Evolutionary conservation across 2,113 vertebrate genomes (phyloP), one percentile per base, ranked within the genome.

Genomic region (Mungos mungo): DNA sequence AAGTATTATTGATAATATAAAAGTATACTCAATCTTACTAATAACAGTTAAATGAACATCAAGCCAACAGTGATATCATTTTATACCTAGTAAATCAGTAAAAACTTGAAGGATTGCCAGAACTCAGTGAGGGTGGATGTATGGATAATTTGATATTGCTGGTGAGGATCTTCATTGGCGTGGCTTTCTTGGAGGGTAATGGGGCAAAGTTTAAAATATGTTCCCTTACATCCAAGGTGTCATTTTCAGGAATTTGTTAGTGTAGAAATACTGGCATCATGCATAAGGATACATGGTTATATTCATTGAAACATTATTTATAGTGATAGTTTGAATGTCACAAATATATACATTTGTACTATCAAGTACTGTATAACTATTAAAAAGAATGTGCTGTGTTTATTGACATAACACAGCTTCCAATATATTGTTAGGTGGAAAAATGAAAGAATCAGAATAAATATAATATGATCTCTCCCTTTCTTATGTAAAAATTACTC

Each of bases 71-170:
- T 27, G 31, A 35, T 72, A 81, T 95, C 15, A n/a, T 87, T 92
- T 86, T 85, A 71, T 63, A 79, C 47, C 50, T 77, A 84, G 60
- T 77, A 93, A 65, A 63, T 89, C 76, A 77, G 35, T 35, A 84
- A 77, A 88, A 93, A 38, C 77, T 41, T 89, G 69, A 96, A 93
- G 84, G 79, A 89, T 89, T 85, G 19, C 41, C 8, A 52, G 69
- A 74, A 60, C n/a, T 19, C 33, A 63, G 3, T 63, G 86, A 71
- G 79, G n/a, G 23, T 85, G 18, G 50, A 69, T 38, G 2, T 50
- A 57, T 82, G 95, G 60, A 29, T 84, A 84, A 50, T 77, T 84
- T 84, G 60, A 79, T 85, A 45, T 23, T 16, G 25, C 74, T 60
- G 47, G 7, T 84, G 33, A 77, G 52, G 47, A 31, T 93, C 23